These are phyloP conservation scores for Eurytoma californica DNA, from an alignment of 2,888 invertebrate genomes.

Conservation along the genomic window DNA sequence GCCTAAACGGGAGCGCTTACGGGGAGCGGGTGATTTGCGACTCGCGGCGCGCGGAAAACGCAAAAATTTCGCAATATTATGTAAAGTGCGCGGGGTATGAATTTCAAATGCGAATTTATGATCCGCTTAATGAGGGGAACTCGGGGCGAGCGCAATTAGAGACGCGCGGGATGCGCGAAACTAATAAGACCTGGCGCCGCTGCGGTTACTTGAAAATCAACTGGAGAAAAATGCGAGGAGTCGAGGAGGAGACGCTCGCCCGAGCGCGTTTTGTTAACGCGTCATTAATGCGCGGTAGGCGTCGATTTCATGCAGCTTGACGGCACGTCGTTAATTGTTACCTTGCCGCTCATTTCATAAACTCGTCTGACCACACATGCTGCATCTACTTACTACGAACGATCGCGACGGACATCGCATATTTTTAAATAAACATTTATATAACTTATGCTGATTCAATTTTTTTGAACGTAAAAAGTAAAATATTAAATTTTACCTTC, in stretches of 20 bases:
- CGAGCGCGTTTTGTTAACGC: too few relatives aligned
- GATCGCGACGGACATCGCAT: background rate
- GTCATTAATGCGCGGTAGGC: too few relatives aligned
- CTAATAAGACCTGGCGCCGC: too few relatives aligned
- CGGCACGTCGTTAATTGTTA: background rate
- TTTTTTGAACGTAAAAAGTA: too few relatives aligned
- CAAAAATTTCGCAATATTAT: conserved; percentile 25
- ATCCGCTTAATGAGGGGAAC: conserved; percentile 14
- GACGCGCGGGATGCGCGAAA: too few relatives aligned
- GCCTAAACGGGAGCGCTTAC: conserved; percentile 17
- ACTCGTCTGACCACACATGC: conserved; percentile 5
- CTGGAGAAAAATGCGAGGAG: too few relatives aligned
- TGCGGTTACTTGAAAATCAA: too few relatives aligned
- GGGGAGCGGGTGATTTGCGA: conserved; percentile 30
- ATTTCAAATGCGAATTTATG: conserved; percentile 36
- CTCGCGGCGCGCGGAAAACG: conserved; percentile 37
- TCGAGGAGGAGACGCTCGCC: too few relatives aligned
- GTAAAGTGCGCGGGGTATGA: background rate
- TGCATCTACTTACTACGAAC: background rate
- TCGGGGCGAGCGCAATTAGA: background rate
- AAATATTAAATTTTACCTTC: too few relatives aligned
- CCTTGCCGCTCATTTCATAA: background rate
- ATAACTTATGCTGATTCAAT: too few relatives aligned
- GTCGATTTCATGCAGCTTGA: background rate
- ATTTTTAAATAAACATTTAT: too few relatives aligned